Evolutionary conservation across 2,888 invertebrate species (phyloP), one percentile per base, ranked within the genome.

Genomic region (Microctonus brassicae): DNA sequence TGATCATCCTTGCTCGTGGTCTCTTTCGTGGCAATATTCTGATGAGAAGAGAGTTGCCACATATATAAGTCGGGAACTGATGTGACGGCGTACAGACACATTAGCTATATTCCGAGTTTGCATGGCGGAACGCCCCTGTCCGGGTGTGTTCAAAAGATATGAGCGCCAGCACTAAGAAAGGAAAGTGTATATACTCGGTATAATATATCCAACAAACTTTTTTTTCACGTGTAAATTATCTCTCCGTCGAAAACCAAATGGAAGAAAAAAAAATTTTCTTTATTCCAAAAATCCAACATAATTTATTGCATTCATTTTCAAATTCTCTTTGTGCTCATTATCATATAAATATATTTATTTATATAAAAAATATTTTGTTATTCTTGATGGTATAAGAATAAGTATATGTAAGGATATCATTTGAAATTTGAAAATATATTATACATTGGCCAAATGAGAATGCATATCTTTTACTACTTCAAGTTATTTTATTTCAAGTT

Each of bases 81-180:
- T 77, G 78, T 76, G 79, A 77, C 79, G 76, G 75, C 75, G 75
- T 75, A 75, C 79, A 80, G 80, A 81, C 80, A 79, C 81, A 80
- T 80, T 80, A 79, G 80, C 80, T 81, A 81, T 86, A 86, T 86
- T 86, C 86, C 86, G 81, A 81, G 86, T 81, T 85, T 86, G 86
- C 86, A 86, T 83, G 83, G 86, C 86, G 86, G 82, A 86, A 86
- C 86, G 85, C 86, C 86, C 86, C 85, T 85, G 81, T 81, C 79
- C 81, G 77, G 80, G 74, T 72, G 69, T 70, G 69, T 72, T 77
- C 72, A 57, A 57, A 13, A 57, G 29, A 29, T 13, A 60, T 61
- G 47, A 26, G 47, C 58, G 55, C 39, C 53, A 47, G 39, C 67
- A 29, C 36, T 34, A 42, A 57, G 62, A 67, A 57, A 61, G 60